Percentiles rank a stretch among this genome's conserved stretches.
Conservation (phyloP, 1,140 invertebrate genomes). For the Globodera rostochiensis region DNA sequence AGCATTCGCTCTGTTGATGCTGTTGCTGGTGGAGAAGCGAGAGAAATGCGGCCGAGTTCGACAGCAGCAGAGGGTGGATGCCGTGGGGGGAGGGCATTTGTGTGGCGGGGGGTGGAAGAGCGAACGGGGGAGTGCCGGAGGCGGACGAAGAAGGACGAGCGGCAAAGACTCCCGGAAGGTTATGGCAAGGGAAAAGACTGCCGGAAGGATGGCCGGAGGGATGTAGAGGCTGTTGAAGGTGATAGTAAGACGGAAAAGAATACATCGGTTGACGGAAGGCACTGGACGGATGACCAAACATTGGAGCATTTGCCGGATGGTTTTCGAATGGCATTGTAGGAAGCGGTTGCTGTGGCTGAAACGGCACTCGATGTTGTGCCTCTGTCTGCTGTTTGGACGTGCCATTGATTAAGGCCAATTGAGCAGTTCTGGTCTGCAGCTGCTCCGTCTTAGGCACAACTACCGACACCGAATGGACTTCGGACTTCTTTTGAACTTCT, state of each 20-base stretch:
- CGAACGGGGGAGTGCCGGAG: neutral
- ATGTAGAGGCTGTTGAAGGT: too few species aligned
- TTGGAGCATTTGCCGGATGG: neutral
- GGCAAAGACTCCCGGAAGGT: neutral
- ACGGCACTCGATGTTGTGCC: neutral
- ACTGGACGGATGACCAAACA: neutral
- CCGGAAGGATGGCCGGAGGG: neutral
- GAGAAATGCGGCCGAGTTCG: slow-evolving; percentile 7
- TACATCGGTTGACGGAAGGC: neutral
- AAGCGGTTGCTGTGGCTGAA: neutral
- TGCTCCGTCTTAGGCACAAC: too few species aligned
- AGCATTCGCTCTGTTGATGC: slow-evolving; percentile 24
- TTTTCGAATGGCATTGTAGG: neutral
- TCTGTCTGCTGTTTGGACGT: neutral
- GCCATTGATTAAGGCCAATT: neutral
- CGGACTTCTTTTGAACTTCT: neutral
- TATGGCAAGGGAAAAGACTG: slow-evolving; percentile 6
- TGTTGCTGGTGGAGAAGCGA: slow-evolving; percentile 25
- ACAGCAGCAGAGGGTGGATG: slow-evolving; percentile 10
- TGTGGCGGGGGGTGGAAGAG: neutral
- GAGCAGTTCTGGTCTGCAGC: too few species aligned
- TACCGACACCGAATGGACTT: neutral
- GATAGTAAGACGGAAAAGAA: neutral
- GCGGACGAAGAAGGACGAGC: neutral
- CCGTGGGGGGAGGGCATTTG: slow-evolving; percentile 1